Conservation (phyloP, 92 coral and sea anemone genomes). For the Porites lobata region DNA sequence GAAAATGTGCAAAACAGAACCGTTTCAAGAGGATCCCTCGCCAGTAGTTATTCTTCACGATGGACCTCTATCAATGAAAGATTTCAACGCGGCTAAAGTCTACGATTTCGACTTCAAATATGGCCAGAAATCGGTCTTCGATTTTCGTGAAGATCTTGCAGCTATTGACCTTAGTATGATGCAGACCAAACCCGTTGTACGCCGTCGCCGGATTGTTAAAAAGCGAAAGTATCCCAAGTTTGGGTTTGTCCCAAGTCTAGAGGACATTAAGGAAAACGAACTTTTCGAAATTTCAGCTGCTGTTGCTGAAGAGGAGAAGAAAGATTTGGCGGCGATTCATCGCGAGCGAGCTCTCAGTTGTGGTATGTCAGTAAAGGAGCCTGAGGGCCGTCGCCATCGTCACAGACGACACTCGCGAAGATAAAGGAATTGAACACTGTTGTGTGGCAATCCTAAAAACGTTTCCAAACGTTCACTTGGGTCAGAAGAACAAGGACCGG, state of each 20-base stretch:
- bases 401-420: constrained; percentile 67
- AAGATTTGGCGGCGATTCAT: constrained; percentile 84
- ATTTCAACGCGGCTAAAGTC: constrained; percentile 70
- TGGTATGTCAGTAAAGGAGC: constrained; percentile 53
- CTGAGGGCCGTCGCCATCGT: constrained; percentile 73
- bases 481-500: neutral
- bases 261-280: constrained; percentile 90
- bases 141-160: constrained; percentile 66
- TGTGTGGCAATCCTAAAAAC: constrained; percentile 11
- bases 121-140: constrained; percentile 75
- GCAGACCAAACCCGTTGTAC: constrained; percentile 62
- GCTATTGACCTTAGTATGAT: constrained; percentile 71
- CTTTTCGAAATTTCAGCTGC: constrained; percentile 67
- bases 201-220: constrained; percentile 68
- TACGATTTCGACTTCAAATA: constrained; percentile 93
- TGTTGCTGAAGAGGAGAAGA: constrained; percentile 66
- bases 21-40: constrained; percentile 22
- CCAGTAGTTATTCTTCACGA: constrained; percentile 50
- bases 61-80: constrained; percentile 81
- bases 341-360: constrained; percentile 82
- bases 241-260: constrained; percentile 81
- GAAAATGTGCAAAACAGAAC: constrained; percentile 49
- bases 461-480: neutral
- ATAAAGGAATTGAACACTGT: neutral
- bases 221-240: constrained; percentile 75